Base-by-base conservation (phyloP, 2,113 vertebrate genomes). In the Scortum barcoo region DNA sequence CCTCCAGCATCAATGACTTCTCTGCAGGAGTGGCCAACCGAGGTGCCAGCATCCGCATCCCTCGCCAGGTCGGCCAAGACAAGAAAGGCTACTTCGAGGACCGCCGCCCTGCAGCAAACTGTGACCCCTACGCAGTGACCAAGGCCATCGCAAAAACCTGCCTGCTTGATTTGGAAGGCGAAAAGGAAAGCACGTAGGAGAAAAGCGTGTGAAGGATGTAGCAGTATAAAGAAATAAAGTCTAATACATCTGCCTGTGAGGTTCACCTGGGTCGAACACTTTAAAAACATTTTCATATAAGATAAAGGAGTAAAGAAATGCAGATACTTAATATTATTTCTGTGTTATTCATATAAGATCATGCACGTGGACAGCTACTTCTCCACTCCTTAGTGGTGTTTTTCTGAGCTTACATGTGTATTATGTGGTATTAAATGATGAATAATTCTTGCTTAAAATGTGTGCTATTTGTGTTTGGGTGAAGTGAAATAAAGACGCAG, bases 71-170 rank as follows among this genome's bases (percentile, higher is more conserved):
- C 0, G 95, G 92, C 60, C 89, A 95, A 9, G 95, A 96, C 0
- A 89, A 89, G 54, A 93, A 0, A 0, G 96, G 96, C 3, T 97
- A 96, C 94, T 96, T 96, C 0, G 96, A 97, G 85, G 96, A 97
- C 70, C 93, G 96, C 19, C 91, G 96, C 5, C 96, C 96, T 0
- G 89, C 96, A 0, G 95, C 96, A 46, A 97, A 96, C 93, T 96
- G 96, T 0, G 96, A 97, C 89, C 96, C 96, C 0, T 97, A 96
- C 0, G 62, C 91, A 0, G 96, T 97, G 57, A 96, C 94, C 0
- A 83, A 86, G 83, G 93, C 91, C 86, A 95, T 97, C 2, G 72
- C 93, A 51, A 76, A 69, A 60, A 96, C 95, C 0, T 94, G 93
- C 0, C 72, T 97, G 68, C 86, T 97, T 6, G 68, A 82, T 14